A percentile compares a stretch with the other conserved stretches of the same genome.
These are phyloP conservation scores for Pagrus major DNA, from an alignment of 2,113 vertebrate genomes.

Conservation along the genomic window DNA sequence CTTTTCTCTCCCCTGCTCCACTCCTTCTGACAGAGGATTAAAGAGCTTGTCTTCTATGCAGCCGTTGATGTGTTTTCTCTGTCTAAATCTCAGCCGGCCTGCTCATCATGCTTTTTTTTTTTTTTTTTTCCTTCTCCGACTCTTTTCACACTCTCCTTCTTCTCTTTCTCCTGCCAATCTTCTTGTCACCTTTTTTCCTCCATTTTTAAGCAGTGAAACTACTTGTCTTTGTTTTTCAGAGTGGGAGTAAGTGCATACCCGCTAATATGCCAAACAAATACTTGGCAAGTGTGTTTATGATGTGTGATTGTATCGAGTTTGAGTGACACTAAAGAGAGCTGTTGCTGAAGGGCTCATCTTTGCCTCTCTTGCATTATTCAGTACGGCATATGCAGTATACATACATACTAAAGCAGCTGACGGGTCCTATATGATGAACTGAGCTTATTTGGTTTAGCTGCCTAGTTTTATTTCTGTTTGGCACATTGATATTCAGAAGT, in stretches of 20 bases:
- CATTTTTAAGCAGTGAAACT: constrained; percentile 4
- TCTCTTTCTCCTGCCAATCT: constrained; percentile 38
- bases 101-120: constrained; percentile 14
- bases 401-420: not conserved
- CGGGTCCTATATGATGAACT: not conserved
- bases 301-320: not conserved
- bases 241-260: constrained; percentile 37
- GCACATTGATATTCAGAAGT: not conserved
- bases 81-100: constrained; percentile 29
- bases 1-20: not conserved
- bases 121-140: not conserved
- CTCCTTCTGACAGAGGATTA: constrained; percentile 56
- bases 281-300: constrained; percentile 37
- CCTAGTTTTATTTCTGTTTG: not conserved
- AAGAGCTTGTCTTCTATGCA: constrained; percentile 13
- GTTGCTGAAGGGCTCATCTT: constrained; percentile 43
- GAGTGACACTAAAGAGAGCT: constrained; percentile 47
- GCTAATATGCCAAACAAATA: constrained; percentile 9
- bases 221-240: constrained; percentile 48
- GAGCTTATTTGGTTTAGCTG: not conserved
- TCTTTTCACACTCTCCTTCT: not conserved
- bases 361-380: constrained; percentile 23
- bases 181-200: constrained; percentile 20
- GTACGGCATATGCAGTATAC: not conserved
- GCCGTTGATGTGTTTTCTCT: not conserved